Conservation (phyloP, 2,888 invertebrate genomes). For the Siphlonurus alternatus region DNA sequence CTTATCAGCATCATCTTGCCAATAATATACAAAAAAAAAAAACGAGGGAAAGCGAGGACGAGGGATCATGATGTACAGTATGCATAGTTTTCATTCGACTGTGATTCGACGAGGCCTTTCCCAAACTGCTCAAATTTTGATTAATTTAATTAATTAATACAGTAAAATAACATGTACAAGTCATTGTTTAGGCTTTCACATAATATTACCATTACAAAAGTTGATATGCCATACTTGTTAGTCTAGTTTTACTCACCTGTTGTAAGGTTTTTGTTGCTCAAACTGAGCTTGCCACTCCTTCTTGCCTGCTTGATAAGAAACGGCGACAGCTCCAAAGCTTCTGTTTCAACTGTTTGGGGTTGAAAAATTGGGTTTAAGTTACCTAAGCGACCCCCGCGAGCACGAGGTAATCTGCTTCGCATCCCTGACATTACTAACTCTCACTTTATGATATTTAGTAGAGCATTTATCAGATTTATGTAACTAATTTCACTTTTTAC, state of each 20-base stretch:
- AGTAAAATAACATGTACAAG: too few species aligned
- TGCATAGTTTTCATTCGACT: too few species aligned
- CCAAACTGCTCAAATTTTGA: too few species aligned
- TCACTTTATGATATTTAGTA: neutral
- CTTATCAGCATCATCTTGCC: too few species aligned
- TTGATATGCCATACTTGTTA: too few species aligned
- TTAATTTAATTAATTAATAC: too few species aligned
- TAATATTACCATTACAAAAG: too few species aligned
- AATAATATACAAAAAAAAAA: too few species aligned
- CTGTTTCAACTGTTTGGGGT: conserved; percentile 51
- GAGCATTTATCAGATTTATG: neutral
- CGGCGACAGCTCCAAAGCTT: conserved; percentile 47
- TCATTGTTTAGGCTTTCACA: too few species aligned
- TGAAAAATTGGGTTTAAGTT: conserved; percentile 43
- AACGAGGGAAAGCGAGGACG: too few species aligned
- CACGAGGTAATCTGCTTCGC: neutral
- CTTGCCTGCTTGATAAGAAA: conserved; percentile 62
- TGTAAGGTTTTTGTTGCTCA: conserved; percentile 54
- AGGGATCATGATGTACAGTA: too few species aligned
- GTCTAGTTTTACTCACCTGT: conserved; percentile 46
- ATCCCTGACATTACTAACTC: neutral
- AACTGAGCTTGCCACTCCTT: conserved; percentile 61
- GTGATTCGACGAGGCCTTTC: too few species aligned
- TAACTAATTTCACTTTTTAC: neutral
- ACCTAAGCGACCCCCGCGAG: neutral